Conservation (phyloP, 2,888 invertebrate species). For the Tetanocera ferruginea region DNA sequence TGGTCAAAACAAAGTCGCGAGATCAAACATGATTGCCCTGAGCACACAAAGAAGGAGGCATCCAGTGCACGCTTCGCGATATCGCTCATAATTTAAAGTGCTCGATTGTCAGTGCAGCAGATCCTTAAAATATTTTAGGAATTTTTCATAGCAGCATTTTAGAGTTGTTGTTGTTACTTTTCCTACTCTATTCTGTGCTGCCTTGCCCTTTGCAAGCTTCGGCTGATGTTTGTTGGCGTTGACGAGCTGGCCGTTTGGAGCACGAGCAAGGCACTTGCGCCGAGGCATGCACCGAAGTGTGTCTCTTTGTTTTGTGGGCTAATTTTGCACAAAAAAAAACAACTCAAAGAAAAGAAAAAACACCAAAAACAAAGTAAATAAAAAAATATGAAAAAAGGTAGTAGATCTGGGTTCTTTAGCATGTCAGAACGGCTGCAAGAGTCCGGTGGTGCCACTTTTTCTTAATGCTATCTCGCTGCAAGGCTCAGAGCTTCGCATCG, state of each 20-base stretch:
- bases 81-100: slow-evolving; percentile 54
- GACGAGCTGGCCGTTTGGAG: slow-evolving; percentile 24
- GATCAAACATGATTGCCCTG: slow-evolving; percentile 66
- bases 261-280: slow-evolving; percentile 39
- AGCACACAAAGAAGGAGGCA: slow-evolving; percentile 56
- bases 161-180: background rate
- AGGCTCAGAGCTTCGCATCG: slow-evolving; percentile 50
- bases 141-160: slow-evolving; percentile 42
- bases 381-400: slow-evolving; percentile 11
- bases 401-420: background rate
- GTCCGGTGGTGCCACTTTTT: slow-evolving; percentile 47
- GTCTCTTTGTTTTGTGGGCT: slow-evolving; percentile 3
- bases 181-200: background rate
- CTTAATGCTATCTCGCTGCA: slow-evolving; percentile 40
- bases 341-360: background rate
- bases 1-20: slow-evolving; percentile 51
- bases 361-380: background rate
- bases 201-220: background rate
- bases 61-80: slow-evolving; percentile 59
- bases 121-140: slow-evolving; percentile 49
- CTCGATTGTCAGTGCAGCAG: slow-evolving; percentile 41
- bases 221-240: slow-evolving; percentile 7
- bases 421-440: slow-evolving; percentile 22
- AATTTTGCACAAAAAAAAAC: background rate
- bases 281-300: slow-evolving; percentile 25